phyloP scores from a whole-genome alignment of 23 tunicate genomes.

The Phallusia fumigata region DNA sequence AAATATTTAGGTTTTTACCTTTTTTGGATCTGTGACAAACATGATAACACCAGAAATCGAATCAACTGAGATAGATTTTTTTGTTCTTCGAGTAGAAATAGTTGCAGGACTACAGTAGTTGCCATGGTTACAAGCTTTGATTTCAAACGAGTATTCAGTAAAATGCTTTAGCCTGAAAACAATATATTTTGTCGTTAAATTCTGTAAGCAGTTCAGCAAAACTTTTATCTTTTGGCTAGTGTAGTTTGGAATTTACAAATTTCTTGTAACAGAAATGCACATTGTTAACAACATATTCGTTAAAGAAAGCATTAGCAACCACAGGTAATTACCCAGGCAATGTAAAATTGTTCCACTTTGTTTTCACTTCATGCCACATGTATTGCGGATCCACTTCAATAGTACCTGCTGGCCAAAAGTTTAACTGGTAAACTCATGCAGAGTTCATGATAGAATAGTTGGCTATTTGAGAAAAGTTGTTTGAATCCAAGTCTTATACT shows the following conservation, averaged over 20 bases:
- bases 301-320: background rate
- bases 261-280: background rate
- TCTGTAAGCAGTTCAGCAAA: no score
- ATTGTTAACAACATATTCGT: background rate
- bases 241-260: background rate
- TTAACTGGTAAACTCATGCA: no score
- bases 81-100: conserved; percentile 42
- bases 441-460: no score
- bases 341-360: background rate
- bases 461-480: no score
- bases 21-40: background rate
- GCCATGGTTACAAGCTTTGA: conserved; percentile 67
- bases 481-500: no score
- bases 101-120: conserved; percentile 40
- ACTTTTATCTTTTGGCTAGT: background rate
- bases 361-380: background rate
- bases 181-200: no score
- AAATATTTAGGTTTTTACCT: no score
- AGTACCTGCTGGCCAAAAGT: background rate
- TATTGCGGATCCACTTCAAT: background rate
- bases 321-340: background rate
- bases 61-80: conserved; percentile 30
- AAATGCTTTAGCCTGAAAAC: conserved; percentile 53
- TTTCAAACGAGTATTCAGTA: conserved; percentile 62
- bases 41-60: background rate